These are phyloP conservation scores for Acanthurus tractus DNA, from an alignment of 2,797 vertebrate genomes.

Conservation along the genomic window DNA sequence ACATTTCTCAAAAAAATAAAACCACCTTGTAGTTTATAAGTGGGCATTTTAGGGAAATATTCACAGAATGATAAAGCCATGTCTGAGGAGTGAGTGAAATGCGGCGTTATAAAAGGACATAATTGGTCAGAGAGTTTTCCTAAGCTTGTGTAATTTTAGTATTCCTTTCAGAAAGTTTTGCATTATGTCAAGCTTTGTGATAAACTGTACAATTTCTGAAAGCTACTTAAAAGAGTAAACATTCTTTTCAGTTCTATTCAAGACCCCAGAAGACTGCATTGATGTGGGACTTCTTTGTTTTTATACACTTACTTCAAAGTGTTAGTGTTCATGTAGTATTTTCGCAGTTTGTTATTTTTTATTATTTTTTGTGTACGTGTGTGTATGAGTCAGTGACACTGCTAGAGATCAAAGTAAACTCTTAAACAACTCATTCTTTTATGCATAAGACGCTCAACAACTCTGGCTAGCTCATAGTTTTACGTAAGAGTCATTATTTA, in stretches of 20 bases:
- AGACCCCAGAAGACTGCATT: constrained; percentile 36
- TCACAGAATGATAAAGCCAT: background rate
- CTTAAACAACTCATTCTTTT: constrained; percentile 61
- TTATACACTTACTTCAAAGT: constrained; percentile 63
- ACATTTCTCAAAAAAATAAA: background rate
- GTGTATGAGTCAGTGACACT: constrained; percentile 34
- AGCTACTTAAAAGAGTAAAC: constrained; percentile 42
- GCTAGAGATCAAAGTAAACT: constrained; percentile 70
- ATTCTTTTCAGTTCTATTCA: constrained; percentile 38
- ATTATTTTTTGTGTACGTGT: constrained; percentile 32
- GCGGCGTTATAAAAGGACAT: background rate
- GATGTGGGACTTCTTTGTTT: constrained; percentile 58
- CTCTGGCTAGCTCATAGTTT: constrained; percentile 49
- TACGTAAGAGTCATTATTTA: constrained; percentile 36
- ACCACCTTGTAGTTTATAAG: background rate
- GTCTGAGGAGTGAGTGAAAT: constrained; percentile 1
- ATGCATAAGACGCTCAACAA: constrained; percentile 68
- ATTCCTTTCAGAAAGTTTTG: constrained; percentile 36
- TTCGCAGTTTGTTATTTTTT: constrained; percentile 41
- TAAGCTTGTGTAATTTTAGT: constrained; percentile 1
- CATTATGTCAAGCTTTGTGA: constrained; percentile 31
- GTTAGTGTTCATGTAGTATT: constrained; percentile 41
- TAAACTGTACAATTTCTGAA: constrained; percentile 23
- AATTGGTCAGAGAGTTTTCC: constrained; percentile 5
- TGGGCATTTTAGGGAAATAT: constrained; percentile 15